A percentile compares a stretch with the other conserved stretches of the same genome.
These are phyloP conservation scores for Macrosoma leucophasiata DNA, from an alignment of 2,888 invertebrate genomes.

Conservation along the genomic window DNA sequence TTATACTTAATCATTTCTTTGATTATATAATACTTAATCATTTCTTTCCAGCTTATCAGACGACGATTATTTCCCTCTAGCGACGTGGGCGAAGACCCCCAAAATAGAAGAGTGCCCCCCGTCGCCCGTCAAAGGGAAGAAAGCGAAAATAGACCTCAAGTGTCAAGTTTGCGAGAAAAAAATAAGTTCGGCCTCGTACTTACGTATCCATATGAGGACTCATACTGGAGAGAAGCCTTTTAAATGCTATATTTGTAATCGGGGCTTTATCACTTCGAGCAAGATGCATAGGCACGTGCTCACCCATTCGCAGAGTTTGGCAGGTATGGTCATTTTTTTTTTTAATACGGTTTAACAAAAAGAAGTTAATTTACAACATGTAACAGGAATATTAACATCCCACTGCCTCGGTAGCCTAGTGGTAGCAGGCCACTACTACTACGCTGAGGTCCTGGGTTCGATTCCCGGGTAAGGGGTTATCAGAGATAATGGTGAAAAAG, in stretches of 20 bases:
- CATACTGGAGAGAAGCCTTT: conserved; percentile 61
- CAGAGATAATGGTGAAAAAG: no score
- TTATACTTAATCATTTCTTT: no score
- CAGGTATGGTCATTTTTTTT: conserved; percentile 29
- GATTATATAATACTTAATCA: no score
- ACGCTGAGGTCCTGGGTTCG: no score
- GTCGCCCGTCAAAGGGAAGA: conserved; percentile 12
- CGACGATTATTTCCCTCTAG: conserved; percentile 58
- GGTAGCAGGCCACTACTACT: no score
- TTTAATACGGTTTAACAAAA: no score
- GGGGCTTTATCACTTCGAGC: conserved; percentile 58
- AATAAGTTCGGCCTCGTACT: conserved; percentile 48
- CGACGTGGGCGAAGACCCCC: conserved; percentile 50
- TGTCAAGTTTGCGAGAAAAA: conserved; percentile 49
- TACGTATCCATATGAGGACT: conserved; percentile 55
- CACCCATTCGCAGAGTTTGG: conserved; percentile 45
- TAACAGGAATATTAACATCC: no score
- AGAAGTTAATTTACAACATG: no score
- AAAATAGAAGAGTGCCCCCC: conserved; percentile 23
- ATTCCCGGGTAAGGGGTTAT: no score
- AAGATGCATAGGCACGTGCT: conserved; percentile 63
- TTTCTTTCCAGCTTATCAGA: conserved; percentile 48
- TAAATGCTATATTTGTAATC: conserved; percentile 48
- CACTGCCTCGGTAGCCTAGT: no score
- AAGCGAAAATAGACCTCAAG: no score